Evolutionary conservation across 2,888 invertebrate genomes (phyloP).

Genomic region (Amiota mariae): DNA sequence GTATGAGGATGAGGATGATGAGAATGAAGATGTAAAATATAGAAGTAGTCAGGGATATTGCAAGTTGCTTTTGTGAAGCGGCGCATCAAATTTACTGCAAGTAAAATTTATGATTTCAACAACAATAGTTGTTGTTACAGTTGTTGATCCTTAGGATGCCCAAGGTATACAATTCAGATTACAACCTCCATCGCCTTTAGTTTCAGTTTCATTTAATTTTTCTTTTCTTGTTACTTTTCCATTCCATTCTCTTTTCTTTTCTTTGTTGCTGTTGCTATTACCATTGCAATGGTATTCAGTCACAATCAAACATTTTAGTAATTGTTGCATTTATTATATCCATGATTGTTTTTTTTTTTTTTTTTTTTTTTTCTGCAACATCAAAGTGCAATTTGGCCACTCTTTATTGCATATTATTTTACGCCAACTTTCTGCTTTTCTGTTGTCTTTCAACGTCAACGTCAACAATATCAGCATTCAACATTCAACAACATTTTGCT

Average conservation of each 20-base stretch:
- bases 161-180: too few relatives aligned
- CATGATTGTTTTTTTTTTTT: background rate
- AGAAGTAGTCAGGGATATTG: background rate
- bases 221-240: too few relatives aligned
- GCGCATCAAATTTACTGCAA: too few relatives aligned
- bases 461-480: too few relatives aligned
- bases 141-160: background rate
- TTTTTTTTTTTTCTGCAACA: background rate
- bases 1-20: too few relatives aligned
- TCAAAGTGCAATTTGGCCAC: constrained; percentile 15
- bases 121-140: background rate
- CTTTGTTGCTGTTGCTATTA: background rate
- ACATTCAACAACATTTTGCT: background rate
- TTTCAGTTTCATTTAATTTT: too few relatives aligned
- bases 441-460: background rate
- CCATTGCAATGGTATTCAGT: background rate
- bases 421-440: background rate
- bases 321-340: constrained; percentile 23
- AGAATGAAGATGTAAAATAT: too few relatives aligned
- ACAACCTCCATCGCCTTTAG: too few relatives aligned
- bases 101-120: too few relatives aligned
- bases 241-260: too few relatives aligned
- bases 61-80: too few relatives aligned
- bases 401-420: constrained; percentile 13
- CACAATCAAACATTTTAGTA: constrained; percentile 5